phyloP scores from a whole-genome alignment of 2,888 invertebrate species.

The Oscheius myriophilus region DNA sequence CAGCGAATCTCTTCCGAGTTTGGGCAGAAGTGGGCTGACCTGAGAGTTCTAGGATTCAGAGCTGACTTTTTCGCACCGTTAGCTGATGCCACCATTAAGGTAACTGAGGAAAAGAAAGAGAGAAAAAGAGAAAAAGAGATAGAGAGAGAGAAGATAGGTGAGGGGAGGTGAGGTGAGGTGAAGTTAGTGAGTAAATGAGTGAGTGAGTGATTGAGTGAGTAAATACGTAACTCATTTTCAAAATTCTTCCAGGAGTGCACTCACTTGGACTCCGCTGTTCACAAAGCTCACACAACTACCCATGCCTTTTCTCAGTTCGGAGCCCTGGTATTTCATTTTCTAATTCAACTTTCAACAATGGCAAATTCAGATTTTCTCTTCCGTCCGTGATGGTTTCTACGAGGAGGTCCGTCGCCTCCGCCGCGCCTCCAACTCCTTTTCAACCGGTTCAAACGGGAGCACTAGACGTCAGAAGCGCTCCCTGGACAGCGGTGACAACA shows the following conservation, averaged over 20 bases:
- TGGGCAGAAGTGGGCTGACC: slow-evolving; percentile 45
- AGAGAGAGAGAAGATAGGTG: too few relatives aligned
- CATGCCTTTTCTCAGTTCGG: slow-evolving; percentile 63
- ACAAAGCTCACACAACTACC: slow-evolving; percentile 61
- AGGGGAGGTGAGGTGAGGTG: too few relatives aligned
- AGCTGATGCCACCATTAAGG: slow-evolving; percentile 58
- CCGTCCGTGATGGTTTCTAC: slow-evolving; percentile 62
- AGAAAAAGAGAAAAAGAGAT: too few relatives aligned
- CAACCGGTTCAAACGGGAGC: slow-evolving; percentile 38
- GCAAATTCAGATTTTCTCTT: slow-evolving; percentile 52
- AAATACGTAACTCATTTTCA: background rate
- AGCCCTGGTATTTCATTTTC: slow-evolving; percentile 51
- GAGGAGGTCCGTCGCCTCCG: slow-evolving; percentile 49
- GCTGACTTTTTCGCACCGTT: slow-evolving; percentile 53
- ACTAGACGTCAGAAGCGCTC: slow-evolving; percentile 31
- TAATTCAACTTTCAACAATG: too few relatives aligned
- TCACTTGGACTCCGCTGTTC: slow-evolving; percentile 62
- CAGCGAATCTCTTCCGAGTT: slow-evolving; percentile 52
- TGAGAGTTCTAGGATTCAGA: slow-evolving; percentile 47
- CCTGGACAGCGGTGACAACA: slow-evolving; percentile 14
- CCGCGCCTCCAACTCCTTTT: slow-evolving; percentile 52
- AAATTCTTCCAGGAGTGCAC: slow-evolving; percentile 57
- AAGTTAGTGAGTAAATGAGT: too few relatives aligned
- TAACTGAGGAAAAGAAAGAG: too few relatives aligned
- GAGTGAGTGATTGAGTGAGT: too few relatives aligned